phyloP scores from a whole-genome alignment of 2,113 vertebrate genomes.

The Zosterops japonicus region DNA sequence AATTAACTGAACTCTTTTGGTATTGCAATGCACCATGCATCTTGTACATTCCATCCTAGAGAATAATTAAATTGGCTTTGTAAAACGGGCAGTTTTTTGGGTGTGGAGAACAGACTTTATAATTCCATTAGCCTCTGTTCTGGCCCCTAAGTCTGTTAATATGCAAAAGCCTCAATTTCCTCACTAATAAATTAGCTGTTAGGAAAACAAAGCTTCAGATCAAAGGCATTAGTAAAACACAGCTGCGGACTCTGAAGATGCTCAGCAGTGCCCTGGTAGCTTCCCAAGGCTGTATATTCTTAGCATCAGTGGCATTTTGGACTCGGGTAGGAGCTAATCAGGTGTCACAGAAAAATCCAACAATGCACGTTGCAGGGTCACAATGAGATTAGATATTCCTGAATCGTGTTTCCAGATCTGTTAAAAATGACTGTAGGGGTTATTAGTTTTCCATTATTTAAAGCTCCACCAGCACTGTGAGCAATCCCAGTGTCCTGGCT shows the following conservation, averaged over 20 bases:
- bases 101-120: background rate
- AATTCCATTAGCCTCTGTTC: background rate
- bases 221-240: background rate
- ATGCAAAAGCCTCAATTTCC: background rate
- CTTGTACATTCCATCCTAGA: background rate
- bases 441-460: background rate
- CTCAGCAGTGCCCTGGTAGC: background rate
- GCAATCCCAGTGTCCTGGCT: background rate
- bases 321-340: background rate
- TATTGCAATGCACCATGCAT: background rate
- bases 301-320: background rate
- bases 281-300: background rate
- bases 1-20: background rate
- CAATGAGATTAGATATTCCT: background rate
- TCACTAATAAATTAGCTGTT: background rate
- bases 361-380: background rate
- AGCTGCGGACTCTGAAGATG: background rate
- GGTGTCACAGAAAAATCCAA: background rate
- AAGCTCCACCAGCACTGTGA: background rate
- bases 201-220: conserved; percentile 5
- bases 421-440: background rate
- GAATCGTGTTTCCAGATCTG: background rate
- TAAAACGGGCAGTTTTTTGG: background rate
- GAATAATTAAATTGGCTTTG: background rate
- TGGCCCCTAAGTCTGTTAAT: background rate